phyloP scores from a whole-genome alignment of 2,113 vertebrate genomes.

The Burhinus oedicnemus region DNA sequence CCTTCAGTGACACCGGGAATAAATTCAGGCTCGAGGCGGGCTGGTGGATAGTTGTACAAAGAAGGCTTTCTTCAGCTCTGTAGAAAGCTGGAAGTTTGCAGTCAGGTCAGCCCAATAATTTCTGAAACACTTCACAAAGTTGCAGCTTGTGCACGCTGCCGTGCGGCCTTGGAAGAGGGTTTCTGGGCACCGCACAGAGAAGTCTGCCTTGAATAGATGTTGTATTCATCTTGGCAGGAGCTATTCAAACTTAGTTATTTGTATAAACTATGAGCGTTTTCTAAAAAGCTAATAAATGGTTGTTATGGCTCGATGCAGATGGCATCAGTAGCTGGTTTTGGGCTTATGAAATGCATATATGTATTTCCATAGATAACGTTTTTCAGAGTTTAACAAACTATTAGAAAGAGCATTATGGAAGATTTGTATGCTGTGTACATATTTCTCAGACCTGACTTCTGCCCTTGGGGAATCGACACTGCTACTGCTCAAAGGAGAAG shows the following conservation, averaged over 20 bases:
- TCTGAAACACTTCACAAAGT: not conserved
- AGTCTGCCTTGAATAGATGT: not conserved
- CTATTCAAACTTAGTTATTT: not conserved
- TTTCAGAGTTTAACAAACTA: constrained; percentile 57
- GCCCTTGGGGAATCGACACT: constrained; percentile 49
- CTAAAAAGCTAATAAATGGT: not conserved
- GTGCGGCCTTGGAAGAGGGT: not conserved
- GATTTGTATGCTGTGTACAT: constrained; percentile 57
- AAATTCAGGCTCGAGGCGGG: not conserved
- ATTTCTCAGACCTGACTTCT: constrained; percentile 53
- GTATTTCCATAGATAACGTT: constrained; percentile 25
- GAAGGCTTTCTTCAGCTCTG: not conserved
- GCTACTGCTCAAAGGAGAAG: constrained; percentile 52
- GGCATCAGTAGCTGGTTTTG: not conserved
- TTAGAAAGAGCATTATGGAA: constrained; percentile 24
- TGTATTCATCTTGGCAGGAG: not conserved
- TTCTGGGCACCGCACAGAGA: not conserved
- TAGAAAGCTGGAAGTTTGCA: not conserved
- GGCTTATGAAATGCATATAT: constrained; percentile 37
- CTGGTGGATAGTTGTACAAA: not conserved
- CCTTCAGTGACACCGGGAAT: not conserved
- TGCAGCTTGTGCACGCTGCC: not conserved
- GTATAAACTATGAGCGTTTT: not conserved
- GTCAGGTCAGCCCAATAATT: not conserved
- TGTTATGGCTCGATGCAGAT: constrained; percentile 4